Percentiles rank a stretch among this genome's conserved stretches.
Evolutionary conservation across 2,888 invertebrate species (phyloP).

Genomic region (Tiphia femorata): DNA sequence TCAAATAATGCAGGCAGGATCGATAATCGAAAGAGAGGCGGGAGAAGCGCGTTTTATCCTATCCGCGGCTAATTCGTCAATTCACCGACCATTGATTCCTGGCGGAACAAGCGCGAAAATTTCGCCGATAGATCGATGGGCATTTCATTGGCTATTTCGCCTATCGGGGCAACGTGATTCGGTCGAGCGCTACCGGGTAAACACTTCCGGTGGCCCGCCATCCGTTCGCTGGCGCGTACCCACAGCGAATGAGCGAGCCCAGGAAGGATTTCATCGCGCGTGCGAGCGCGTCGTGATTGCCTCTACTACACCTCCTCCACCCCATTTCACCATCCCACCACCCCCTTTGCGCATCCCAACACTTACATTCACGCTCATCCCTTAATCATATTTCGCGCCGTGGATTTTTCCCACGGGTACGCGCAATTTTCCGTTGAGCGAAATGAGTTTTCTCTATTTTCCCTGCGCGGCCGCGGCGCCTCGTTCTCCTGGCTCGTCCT

Average conservation of each 20-base stretch:
- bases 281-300: neutral
- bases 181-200: neutral
- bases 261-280: too few relatives aligned
- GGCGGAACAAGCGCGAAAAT: too few relatives aligned
- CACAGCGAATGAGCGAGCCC: too few relatives aligned
- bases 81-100: too few relatives aligned
- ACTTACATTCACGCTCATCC: constrained; percentile 33
- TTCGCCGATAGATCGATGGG: too few relatives aligned
- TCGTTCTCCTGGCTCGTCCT: constrained; percentile 28
- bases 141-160: too few relatives aligned
- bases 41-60: too few relatives aligned
- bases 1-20: too few relatives aligned
- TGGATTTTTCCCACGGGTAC: constrained; percentile 23
- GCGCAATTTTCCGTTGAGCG: constrained; percentile 31
- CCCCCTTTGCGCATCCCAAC: neutral
- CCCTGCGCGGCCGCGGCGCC: constrained; percentile 26
- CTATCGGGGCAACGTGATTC: too few relatives aligned
- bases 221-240: too few relatives aligned
- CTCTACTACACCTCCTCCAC: constrained; percentile 8
- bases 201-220: neutral
- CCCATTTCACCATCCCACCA: neutral
- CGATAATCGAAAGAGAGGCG: too few relatives aligned
- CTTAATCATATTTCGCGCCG: constrained; percentile 41
- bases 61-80: too few relatives aligned
- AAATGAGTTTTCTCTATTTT: constrained; percentile 37